Percentiles rank a stretch among this genome's conserved stretches.
phyloP scores from a whole-genome alignment of 2,113 vertebrate genomes.

The Gallinago paraguaiae region DNA sequence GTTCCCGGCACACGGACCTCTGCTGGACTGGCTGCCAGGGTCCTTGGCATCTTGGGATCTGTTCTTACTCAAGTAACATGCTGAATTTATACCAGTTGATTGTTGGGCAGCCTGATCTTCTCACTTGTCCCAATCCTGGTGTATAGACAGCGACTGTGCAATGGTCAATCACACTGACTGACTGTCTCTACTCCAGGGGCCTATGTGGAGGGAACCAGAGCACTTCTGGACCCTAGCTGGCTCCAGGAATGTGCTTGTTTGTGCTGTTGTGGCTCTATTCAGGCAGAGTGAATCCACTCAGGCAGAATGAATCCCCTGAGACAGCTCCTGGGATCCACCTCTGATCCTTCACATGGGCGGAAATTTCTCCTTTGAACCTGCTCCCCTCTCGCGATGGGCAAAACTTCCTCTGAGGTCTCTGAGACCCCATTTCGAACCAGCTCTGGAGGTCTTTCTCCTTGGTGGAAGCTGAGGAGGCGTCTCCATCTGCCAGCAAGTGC shows the following conservation, averaged over 20 bases:
- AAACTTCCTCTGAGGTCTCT: background rate
- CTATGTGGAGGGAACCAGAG: background rate
- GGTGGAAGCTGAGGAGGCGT: background rate
- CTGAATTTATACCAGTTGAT: background rate
- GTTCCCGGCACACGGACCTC: background rate
- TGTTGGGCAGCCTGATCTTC: background rate
- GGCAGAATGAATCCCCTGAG: background rate
- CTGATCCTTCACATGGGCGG: background rate
- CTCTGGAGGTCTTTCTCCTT: background rate
- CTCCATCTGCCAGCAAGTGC: fast-evolving
- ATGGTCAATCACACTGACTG: fast-evolving
- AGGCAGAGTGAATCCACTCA: background rate
- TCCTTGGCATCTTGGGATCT: background rate
- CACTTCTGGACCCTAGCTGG: background rate
- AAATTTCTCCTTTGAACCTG: background rate
- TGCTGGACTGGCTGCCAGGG: background rate
- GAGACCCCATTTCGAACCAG: background rate
- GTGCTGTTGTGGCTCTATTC: background rate
- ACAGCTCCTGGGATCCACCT: background rate
- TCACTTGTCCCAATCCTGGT: background rate
- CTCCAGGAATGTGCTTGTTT: fast-evolving
- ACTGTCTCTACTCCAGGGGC: background rate
- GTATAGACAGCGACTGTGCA: fast-evolving
- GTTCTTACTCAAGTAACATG: background rate
- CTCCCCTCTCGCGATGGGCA: background rate